Evolutionary conservation across 1,140 invertebrate species (phyloP).

Genomic region (Drosophila sp.): DNA sequence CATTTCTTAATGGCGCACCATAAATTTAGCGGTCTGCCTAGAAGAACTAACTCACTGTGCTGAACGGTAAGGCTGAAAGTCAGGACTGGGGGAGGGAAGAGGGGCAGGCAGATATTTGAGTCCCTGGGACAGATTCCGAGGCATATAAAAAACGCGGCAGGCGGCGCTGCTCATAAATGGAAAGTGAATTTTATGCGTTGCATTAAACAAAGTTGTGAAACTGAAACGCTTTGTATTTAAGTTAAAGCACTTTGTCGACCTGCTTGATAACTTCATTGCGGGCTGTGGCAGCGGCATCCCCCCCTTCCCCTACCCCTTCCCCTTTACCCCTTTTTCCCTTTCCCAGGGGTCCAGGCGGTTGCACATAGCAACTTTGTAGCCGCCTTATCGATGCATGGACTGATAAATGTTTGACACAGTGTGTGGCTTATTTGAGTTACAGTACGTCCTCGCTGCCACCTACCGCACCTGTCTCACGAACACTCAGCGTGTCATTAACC

Average conservation of each 20-base stretch:
- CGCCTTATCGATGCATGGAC: slow-evolving; percentile 67
- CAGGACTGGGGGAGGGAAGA: not conserved
- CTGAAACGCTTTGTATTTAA: slow-evolving; percentile 61
- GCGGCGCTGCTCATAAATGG: slow-evolving; percentile 58
- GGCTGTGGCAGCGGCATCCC: slow-evolving; percentile 4
- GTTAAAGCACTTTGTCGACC: slow-evolving; percentile 18
- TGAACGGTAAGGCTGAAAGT: not conserved
- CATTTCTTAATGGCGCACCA: slow-evolving; percentile 68
- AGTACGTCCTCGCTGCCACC: slow-evolving; percentile 11
- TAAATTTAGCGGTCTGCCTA: slow-evolving; percentile 60
- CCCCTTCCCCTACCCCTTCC: not conserved
- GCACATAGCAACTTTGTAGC: slow-evolving; percentile 63
- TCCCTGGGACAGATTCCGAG: slow-evolving; percentile 15
- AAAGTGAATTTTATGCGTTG: slow-evolving; percentile 77
- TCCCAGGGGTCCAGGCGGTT: not conserved
- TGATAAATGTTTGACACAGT: slow-evolving; percentile 78
- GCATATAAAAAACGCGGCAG: slow-evolving; percentile 66
- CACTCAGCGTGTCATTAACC: slow-evolving; percentile 57
- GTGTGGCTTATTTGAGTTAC: slow-evolving; percentile 59
- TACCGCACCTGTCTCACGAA: slow-evolving; percentile 7
- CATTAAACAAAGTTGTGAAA: slow-evolving; percentile 69
- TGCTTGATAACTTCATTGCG: slow-evolving; percentile 73
- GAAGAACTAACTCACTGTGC: slow-evolving; percentile 8
- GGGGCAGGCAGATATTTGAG: not conserved
- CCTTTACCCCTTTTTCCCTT: not conserved